phyloP scores from a whole-genome alignment of 2,888 invertebrate genomes.

The Hesperia comma region DNA sequence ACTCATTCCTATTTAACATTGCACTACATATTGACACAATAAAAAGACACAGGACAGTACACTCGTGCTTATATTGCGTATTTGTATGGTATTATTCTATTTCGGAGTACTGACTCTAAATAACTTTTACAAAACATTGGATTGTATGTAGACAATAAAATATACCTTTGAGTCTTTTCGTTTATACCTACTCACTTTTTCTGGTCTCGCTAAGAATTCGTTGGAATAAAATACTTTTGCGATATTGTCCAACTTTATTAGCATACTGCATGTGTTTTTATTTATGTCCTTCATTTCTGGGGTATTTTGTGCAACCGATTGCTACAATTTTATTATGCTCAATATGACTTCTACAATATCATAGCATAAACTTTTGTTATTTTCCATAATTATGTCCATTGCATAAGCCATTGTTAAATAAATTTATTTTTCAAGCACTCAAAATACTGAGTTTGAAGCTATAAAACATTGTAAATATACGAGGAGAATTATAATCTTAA shows the following conservation, averaged over 20 bases:
- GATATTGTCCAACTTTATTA: conserved; percentile 82
- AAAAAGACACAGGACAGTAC: too few relatives aligned
- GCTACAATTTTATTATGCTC: conserved; percentile 52
- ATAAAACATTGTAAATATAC: conserved; percentile 4
- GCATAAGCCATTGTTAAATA: background rate
- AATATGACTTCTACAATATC: background rate
- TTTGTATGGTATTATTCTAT: conserved; percentile 40
- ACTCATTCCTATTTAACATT: too few relatives aligned
- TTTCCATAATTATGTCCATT: background rate
- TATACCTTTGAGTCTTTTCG: conserved; percentile 80
- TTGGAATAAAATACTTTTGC: conserved; percentile 82
- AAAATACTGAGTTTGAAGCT: conserved; percentile 39
- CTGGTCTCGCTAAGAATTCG: conserved; percentile 74
- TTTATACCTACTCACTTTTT: conserved; percentile 78
- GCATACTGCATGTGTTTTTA: conserved; percentile 80
- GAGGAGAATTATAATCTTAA: conserved; percentile 10
- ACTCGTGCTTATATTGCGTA: too few relatives aligned
- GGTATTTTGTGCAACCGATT: conserved; percentile 70
- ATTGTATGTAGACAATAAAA: conserved; percentile 84
- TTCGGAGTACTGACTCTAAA: conserved; percentile 75
- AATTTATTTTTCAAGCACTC: conserved; percentile 28
- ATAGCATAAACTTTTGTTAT: background rate
- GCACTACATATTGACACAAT: too few relatives aligned
- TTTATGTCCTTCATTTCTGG: conserved; percentile 77
- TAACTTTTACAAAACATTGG: conserved; percentile 81